These are phyloP conservation scores for Heteromyza rotundicornis DNA, from an alignment of 2,888 invertebrate species.

Conservation along the genomic window DNA sequence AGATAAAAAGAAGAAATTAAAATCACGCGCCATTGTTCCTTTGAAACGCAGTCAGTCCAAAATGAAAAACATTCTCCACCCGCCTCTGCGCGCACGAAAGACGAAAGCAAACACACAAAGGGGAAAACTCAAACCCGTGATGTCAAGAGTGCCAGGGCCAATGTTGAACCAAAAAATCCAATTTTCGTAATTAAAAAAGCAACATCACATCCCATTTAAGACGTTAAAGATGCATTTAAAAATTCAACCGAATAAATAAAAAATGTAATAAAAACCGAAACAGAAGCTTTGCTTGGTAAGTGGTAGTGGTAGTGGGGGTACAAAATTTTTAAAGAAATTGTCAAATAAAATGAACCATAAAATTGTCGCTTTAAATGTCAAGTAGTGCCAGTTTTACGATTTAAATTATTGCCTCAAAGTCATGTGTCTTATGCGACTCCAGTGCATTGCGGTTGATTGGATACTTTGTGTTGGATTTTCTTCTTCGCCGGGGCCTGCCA, in stretches of 20 bases:
- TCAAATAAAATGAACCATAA: background rate
- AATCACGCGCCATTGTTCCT: background rate
- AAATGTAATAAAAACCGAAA: too few species aligned
- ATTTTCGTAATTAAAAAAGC: conserved; percentile 1
- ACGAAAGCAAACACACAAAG: background rate
- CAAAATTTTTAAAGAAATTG: background rate
- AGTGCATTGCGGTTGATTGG: too few species aligned
- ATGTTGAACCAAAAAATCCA: background rate
- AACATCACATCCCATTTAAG: background rate
- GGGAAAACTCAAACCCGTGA: too few species aligned
- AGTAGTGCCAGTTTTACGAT: background rate
- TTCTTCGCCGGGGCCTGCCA: too few species aligned
- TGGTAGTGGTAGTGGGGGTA: too few species aligned
- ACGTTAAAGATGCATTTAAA: too few species aligned
- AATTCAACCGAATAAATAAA: too few species aligned
- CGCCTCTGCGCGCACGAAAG: too few species aligned
- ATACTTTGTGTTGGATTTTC: too few species aligned
- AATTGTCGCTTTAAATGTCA: background rate
- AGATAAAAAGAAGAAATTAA: background rate
- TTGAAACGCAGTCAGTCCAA: background rate
- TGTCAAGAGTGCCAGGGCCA: background rate
- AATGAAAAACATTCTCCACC: too few species aligned
- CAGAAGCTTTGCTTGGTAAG: too few species aligned
- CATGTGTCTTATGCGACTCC: background rate
- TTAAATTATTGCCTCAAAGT: background rate